These are phyloP conservation scores for Sinhomidia bicolor DNA, from an alignment of 2,888 invertebrate genomes.

Conservation along the genomic window DNA sequence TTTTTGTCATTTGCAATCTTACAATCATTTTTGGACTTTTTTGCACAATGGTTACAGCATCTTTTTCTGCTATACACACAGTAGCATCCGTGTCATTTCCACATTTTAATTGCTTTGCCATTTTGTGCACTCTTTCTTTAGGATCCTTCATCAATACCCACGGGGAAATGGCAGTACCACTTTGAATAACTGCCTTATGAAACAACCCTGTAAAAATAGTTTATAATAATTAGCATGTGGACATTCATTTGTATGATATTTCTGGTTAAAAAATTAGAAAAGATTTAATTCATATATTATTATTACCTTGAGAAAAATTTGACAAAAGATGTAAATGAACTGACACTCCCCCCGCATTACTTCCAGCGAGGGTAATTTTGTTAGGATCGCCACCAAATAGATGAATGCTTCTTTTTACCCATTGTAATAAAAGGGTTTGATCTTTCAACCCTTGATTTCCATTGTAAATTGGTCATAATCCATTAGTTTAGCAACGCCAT, in stretches of 20 bases:
- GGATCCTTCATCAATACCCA: conserved; percentile 70
- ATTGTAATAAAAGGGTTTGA: conserved; percentile 65
- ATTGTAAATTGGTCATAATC: conserved; percentile 66
- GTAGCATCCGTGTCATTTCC: conserved; percentile 50
- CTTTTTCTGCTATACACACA: conserved; percentile 62
- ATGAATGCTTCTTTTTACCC: conserved; percentile 69
- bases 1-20: conserved; percentile 15
- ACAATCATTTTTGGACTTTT: conserved; percentile 68
- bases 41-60: conserved; percentile 45
- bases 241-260: neutral
- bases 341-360: conserved; percentile 74
- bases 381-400: conserved; percentile 67
- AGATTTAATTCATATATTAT: no score
- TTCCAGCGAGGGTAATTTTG: conserved; percentile 64
- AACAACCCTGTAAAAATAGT: conserved; percentile 70
- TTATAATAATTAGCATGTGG: neutral
- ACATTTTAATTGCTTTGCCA: conserved; percentile 72
- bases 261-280: neutral
- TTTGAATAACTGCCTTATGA: conserved; percentile 70
- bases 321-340: conserved; percentile 77
- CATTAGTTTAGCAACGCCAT: conserved; percentile 72
- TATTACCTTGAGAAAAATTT: conserved; percentile 74
- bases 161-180: conserved; percentile 68
- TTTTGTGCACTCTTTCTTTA: conserved; percentile 45
- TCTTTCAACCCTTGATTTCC: conserved; percentile 76